These are phyloP conservation scores for Eupleurogrammus muticus DNA, from an alignment of 2,797 vertebrate species.

Conservation along the genomic window DNA sequence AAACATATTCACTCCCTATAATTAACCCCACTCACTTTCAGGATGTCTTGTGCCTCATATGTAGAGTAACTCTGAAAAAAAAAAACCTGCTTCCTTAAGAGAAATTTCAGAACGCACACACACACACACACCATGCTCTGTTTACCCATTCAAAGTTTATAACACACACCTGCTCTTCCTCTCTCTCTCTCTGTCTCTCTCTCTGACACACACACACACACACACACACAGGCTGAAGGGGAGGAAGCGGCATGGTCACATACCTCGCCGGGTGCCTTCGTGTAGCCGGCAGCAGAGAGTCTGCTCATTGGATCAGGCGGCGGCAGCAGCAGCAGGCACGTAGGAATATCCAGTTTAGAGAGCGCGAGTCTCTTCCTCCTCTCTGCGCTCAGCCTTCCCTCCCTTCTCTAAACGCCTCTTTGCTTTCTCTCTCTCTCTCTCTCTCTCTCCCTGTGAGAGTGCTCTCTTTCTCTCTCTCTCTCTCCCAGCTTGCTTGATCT, in stretches of 20 bases:
- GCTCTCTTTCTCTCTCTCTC: conserved; percentile 72
- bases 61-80: conserved; percentile 28
- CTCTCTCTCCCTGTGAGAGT: conserved; percentile 60
- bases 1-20: conserved; percentile 40
- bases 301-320: conserved; percentile 81
- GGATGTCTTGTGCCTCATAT: conserved; percentile 43
- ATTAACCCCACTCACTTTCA: conserved; percentile 35
- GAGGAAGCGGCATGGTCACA: conserved; percentile 76
- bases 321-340: conserved; percentile 61
- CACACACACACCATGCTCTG: conserved; percentile 32
- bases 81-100: conserved; percentile 35
- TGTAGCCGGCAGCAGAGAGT: conserved; percentile 75
- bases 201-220: conserved; percentile 9
- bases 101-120: conserved; percentile 11
- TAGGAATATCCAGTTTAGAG: conserved; percentile 84
- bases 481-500: conserved; percentile 73
- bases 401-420: conserved; percentile 80
- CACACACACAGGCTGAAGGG: conserved; percentile 28
- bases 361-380: conserved; percentile 71
- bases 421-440: conserved; percentile 67
- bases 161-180: conserved; percentile 58
- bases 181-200: conserved; percentile 17
- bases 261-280: conserved; percentile 83
- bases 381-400: conserved; percentile 77
- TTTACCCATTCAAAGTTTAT: conserved; percentile 65